Base-by-base conservation (phyloP, 1,140 invertebrate species). In the Homarus americanus region DNA sequence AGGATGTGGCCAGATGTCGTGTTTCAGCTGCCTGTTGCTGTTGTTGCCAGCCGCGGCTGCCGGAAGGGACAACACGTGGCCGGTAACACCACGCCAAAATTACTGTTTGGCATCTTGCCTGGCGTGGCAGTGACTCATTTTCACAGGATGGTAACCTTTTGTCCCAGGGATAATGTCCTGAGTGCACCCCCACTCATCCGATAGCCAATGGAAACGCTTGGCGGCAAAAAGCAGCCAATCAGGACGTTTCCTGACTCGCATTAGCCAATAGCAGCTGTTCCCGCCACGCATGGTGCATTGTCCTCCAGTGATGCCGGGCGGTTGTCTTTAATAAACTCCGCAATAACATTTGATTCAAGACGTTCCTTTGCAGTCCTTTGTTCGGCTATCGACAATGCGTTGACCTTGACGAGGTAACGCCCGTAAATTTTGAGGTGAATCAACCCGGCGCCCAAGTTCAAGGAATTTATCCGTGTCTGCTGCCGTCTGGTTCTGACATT, bases 351-450 rank as follows among this genome's bases (percentile, higher is more conserved):
- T 12, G 17, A 12, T 72, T 72, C 24, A n/a, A 12, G 28, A 0
- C 4, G 66, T 24, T 75, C 34, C 41, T 75, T 36, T 75, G 73
- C 34, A 34, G 73, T 75, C 34, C 34, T 41, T 36, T 36, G 78
- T 53, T 80, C 38, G 44, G 38, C 78, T 28, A n/a, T 80, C 78
- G 78, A 80, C 78, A 41, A 80, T 38, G 44, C 78, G 78, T 80
- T 80, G 78, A 80, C 78, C 78, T 80, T 80, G 78, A 80, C 78
- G 78, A 80, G 78, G 78, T 80, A 80, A 80, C 78, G 78, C 78
- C 78, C 78, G 78, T 41, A 38, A 41, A 28, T 41, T 41, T 2
- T 49, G 78, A 41, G 78, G 78, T 80, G 78, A 80, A 80, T 80
- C 78, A 80, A 80, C 78, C 44, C 78, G 28, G 73, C 9, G 73